Conservation (phyloP, 2,888 invertebrate species). For the Rhaphigaster nebulosa region DNA sequence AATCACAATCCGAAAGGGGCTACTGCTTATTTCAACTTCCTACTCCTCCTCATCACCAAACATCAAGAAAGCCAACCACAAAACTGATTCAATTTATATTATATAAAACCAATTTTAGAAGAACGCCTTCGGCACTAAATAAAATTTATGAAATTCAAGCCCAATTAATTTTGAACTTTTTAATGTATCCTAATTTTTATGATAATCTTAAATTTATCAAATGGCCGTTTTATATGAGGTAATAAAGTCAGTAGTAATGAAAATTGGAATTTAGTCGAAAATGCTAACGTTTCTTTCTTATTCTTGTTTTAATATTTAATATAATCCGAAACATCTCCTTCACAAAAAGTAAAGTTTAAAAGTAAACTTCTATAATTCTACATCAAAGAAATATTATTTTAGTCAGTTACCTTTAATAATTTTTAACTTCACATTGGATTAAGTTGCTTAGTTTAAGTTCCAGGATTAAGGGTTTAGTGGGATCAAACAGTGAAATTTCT, state of each 20-base stretch:
- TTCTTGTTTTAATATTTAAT: no score
- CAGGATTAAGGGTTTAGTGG: no score
- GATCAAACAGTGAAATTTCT: no score
- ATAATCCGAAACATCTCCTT: no score
- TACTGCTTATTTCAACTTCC: neutral
- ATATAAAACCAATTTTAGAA: neutral
- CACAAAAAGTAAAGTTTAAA: no score
- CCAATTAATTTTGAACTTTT: neutral
- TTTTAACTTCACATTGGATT: no score
- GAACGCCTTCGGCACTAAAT: neutral
- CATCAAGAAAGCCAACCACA: neutral
- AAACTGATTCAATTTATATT: neutral
- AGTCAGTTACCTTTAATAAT: no score
- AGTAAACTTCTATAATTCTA: no score
- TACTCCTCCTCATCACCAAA: neutral
- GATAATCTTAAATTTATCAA: no score
- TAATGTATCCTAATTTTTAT: no score
- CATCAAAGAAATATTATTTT: no score
- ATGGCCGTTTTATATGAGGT: neutral
- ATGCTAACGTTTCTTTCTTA: neutral
- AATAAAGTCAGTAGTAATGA: neutral
- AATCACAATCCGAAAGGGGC: constrained; percentile 11
- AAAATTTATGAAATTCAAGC: neutral
- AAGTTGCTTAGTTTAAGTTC: no score
- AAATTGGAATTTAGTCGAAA: neutral